Evolutionary conservation across 2,888 invertebrate species (phyloP).

Genomic region (Ophonus ardosiacus): DNA sequence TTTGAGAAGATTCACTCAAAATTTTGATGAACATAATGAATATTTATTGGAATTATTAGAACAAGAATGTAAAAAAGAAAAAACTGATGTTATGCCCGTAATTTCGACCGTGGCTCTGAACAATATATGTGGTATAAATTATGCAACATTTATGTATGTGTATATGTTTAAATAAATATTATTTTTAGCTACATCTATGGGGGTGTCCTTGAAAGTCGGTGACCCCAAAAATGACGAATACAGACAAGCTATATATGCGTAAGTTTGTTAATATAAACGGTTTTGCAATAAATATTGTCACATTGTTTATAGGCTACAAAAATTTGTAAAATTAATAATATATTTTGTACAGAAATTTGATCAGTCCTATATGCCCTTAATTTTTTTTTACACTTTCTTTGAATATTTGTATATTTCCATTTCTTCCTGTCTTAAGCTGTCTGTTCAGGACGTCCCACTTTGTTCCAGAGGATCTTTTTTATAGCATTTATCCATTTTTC

Average conservation of each 20-base stretch:
- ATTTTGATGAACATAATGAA: slow-evolving; percentile 75
- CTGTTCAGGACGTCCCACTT: no score
- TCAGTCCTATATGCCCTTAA: no score
- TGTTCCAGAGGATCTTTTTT: no score
- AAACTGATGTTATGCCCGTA: slow-evolving; percentile 78
- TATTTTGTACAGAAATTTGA: no score
- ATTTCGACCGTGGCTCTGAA: slow-evolving; percentile 81
- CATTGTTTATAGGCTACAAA: no score
- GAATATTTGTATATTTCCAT: no score
- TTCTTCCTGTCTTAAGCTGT: no score
- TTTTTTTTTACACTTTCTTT: no score
- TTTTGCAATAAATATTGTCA: no score
- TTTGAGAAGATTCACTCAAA: slow-evolving; percentile 74
- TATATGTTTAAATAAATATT: neutral
- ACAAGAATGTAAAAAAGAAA: slow-evolving; percentile 69
- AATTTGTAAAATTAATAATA: no score
- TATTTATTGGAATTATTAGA: slow-evolving; percentile 72
- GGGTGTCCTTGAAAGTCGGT: slow-evolving; percentile 78
- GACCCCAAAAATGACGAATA: slow-evolving; percentile 76
- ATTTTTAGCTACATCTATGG: slow-evolving; percentile 83
- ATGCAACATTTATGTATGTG: neutral
- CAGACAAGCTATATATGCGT: slow-evolving; percentile 77
- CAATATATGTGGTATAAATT: slow-evolving; percentile 81
- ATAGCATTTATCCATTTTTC: no score
- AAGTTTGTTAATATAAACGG: neutral